A percentile compares a stretch with the other conserved stretches of the same genome.
These are phyloP conservation scores for Mantis religiosa DNA, from an alignment of 2,888 invertebrate species.

Conservation along the genomic window DNA sequence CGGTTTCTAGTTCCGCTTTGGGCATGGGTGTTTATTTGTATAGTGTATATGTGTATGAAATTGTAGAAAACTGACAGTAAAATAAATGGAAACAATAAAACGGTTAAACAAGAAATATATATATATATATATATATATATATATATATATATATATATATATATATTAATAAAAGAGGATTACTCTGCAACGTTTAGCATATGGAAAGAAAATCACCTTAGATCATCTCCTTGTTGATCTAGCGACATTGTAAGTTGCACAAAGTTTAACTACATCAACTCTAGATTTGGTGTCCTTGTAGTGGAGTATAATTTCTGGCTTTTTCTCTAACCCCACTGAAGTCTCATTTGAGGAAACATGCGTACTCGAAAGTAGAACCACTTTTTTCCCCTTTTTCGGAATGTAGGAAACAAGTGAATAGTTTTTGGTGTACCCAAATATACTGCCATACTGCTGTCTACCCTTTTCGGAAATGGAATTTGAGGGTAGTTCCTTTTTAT, in stretches of 20 bases:
- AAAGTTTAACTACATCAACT: constrained; percentile 19
- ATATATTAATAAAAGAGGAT: no score
- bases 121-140: no score
- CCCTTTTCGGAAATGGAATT: not conserved
- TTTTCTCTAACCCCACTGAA: not conserved
- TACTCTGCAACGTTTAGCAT: not conserved
- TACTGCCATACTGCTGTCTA: not conserved
- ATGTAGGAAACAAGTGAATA: constrained; percentile 25
- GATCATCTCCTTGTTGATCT: not conserved
- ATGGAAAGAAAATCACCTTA: not conserved
- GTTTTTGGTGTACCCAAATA: constrained; percentile 25
- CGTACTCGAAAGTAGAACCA: constrained; percentile 10
- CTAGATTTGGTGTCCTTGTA: not conserved
- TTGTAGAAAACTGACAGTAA: no score
- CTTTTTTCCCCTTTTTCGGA: constrained; percentile 6
- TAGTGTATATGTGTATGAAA: no score
- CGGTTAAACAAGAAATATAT: no score
- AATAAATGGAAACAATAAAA: no score
- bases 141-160: no score
- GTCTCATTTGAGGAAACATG: not conserved
- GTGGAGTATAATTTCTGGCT: not conserved
- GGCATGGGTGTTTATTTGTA: no score
- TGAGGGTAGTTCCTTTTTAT: constrained; percentile 4
- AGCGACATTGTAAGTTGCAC: constrained; percentile 6
- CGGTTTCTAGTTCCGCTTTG: no score